phyloP scores from a whole-genome alignment of 2,797 vertebrate genomes.

The Linurgus olivaceus region DNA sequence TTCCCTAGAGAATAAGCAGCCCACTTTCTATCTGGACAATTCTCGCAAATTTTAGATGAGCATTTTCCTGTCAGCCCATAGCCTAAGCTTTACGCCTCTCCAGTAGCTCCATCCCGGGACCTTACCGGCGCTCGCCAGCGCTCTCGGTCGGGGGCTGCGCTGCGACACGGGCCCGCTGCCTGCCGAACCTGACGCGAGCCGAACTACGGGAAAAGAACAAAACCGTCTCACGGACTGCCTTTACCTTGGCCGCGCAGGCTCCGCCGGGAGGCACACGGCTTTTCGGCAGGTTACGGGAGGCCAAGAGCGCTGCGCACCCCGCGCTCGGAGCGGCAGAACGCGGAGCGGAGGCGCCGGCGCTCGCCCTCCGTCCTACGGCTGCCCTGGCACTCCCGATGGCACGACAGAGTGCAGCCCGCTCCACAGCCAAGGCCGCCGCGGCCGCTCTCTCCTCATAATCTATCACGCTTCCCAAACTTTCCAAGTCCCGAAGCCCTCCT shows the following conservation, averaged over 20 bases:
- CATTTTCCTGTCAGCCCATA: not conserved
- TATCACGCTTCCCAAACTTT: constrained; percentile 57
- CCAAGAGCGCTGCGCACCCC: not conserved
- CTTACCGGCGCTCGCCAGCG: not conserved
- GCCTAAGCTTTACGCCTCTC: not conserved
- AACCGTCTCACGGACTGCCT: not conserved
- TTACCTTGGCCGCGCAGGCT: not conserved
- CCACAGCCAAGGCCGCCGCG: not conserved
- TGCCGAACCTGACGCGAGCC: not conserved
- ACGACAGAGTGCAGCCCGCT: not conserved
- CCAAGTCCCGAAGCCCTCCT: not conserved
- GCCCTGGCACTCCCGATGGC: not conserved
- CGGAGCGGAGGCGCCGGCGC: not conserved
- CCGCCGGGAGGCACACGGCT: not conserved
- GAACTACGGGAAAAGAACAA: not conserved
- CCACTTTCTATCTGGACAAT: not conserved
- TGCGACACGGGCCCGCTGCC: not conserved
- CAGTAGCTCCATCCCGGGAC: not conserved
- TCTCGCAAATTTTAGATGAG: not conserved
- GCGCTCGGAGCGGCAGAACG: not conserved
- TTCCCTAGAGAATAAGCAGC: not conserved
- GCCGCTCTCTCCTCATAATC: not conserved
- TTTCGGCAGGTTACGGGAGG: not conserved
- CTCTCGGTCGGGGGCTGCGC: not conserved
- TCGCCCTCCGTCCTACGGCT: not conserved